Percentiles rank a stretch among this genome's conserved stretches.
These are phyloP conservation scores for Bellardia bayeri DNA, from an alignment of 2,888 invertebrate genomes.

Conservation along the genomic window DNA sequence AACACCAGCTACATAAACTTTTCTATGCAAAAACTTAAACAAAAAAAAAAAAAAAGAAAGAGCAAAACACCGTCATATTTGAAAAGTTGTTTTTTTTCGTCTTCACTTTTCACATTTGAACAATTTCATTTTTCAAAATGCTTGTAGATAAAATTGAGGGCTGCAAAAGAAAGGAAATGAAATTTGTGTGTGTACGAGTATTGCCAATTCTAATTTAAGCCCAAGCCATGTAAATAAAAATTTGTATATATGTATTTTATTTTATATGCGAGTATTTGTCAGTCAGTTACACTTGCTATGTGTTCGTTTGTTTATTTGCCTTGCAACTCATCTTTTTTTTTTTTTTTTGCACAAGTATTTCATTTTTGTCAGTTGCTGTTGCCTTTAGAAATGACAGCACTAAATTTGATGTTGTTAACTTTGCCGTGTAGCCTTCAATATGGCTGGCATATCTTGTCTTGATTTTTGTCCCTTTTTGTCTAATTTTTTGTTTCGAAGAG, in stretches of 20 bases:
- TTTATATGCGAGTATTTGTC: neutral
- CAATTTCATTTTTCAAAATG: slow-evolving; percentile 36
- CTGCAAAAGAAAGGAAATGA: neutral
- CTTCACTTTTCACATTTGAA: slow-evolving; percentile 15
- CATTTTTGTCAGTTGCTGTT: slow-evolving; percentile 1
- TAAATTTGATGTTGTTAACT: slow-evolving; percentile 22
- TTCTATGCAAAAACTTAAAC: neutral
- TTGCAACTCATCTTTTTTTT: neutral
- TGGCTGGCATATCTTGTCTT: neutral
- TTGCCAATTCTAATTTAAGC: slow-evolving; percentile 34
- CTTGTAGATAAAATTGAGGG: slow-evolving; percentile 21
- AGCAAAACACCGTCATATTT: slow-evolving; percentile 32
- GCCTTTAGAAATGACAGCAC: slow-evolving; percentile 29
- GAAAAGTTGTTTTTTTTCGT: slow-evolving; percentile 30
- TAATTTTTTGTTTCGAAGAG: neutral
- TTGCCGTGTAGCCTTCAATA: slow-evolving; percentile 39
- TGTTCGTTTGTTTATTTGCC: slow-evolving; percentile 2
- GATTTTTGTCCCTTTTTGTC: slow-evolving; percentile 26
- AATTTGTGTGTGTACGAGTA: neutral
- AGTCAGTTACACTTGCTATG: neutral
- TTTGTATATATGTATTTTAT: neutral
- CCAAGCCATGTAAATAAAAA: slow-evolving; percentile 11
- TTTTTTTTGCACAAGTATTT: neutral
- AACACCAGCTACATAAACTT: neutral
- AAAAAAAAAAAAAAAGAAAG: too few relatives aligned